These are phyloP conservation scores for Leucophenga maculata DNA, from an alignment of 2,888 invertebrate species.

Conservation along the genomic window DNA sequence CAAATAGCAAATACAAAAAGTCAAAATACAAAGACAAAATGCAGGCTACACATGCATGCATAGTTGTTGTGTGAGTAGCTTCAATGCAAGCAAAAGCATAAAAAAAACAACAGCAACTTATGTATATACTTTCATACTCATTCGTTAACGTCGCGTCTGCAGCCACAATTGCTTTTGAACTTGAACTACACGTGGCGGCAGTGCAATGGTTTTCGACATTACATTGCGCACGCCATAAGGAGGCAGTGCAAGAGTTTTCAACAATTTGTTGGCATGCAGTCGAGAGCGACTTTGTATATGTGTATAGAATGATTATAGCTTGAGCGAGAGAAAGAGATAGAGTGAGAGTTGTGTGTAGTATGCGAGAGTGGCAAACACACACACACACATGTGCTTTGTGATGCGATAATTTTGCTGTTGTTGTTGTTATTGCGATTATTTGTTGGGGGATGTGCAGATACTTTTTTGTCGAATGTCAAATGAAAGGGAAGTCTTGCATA, in stretches of 20 bases:
- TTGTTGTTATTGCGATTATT: slow-evolving; percentile 10
- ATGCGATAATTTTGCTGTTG: slow-evolving; percentile 13
- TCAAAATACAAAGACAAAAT: background rate
- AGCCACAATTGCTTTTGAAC: slow-evolving; percentile 62
- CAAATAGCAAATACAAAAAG: no score
- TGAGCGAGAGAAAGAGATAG: background rate
- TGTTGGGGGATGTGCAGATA: slow-evolving; percentile 8
- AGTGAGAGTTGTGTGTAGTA: background rate
- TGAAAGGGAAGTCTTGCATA: slow-evolving; percentile 27
- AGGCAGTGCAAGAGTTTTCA: slow-evolving; percentile 61
- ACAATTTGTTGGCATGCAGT: slow-evolving; percentile 50
- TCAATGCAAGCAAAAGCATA: background rate
- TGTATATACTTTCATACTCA: slow-evolving; percentile 13
- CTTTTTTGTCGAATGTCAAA: slow-evolving; percentile 18
- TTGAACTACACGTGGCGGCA: slow-evolving; percentile 73
- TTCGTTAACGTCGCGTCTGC: slow-evolving; percentile 45
- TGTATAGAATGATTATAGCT: slow-evolving; percentile 1
- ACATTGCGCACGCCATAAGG: slow-evolving; percentile 43
- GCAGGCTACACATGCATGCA: background rate
- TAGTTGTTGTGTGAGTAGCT: no score
- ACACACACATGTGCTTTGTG: background rate
- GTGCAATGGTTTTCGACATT: slow-evolving; percentile 59
- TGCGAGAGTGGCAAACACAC: background rate
- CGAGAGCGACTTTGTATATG: slow-evolving; percentile 37
- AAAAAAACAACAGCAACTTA: background rate